Base-by-base conservation (phyloP, 2,797 vertebrate species). In the Luscinia luscinia region DNA sequence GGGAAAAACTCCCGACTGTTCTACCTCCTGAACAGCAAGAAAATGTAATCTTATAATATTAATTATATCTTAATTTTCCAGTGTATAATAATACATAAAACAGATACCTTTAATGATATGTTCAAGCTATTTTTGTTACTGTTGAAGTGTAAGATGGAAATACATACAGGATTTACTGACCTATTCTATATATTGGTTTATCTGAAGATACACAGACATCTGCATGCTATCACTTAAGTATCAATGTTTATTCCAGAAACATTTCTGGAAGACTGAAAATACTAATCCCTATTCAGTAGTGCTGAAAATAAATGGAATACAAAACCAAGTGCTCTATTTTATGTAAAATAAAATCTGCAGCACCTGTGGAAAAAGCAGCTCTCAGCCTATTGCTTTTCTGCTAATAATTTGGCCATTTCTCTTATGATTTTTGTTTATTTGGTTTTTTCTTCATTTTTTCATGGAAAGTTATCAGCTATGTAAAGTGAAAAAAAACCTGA, bases 21-120 rank as follows among this genome's bases (percentile, higher is more conserved):
- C 76, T 64, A 79, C 48, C 20, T 67, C 66, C 36, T n/a, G 67
- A 74, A 72, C 30, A 92, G 15, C 5, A 86, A 77, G 27, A 87
- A 85, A 80, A 78, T 30, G 13, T 49, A 38, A 61, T 32, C n/a
- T 94, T 93, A 87, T 15, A 90, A n/a, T 93, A 89, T 15, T 70
- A 69, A 69, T 75, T 80, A 85, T 72, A 55, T 46, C 27, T 94
- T 87, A 88, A 57, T 77, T 96, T 90, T 86, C 18, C 66, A 79
- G 63, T 84, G 34, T 30, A 68, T 81, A 96, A 73, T 45, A 41
- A 79, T 18, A 30, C 15, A 24, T 52, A 36, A 22, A 85, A 58
- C 20, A 24, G 75, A 70, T 21, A 21, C 8, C 11, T 84, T 82
- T 79, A 17, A 48, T 15, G 8, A 9, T 48, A 74, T 80, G 30